Conservation (phyloP, 2,797 vertebrate genomes). For the Gymnothorax reevesii region DNA sequence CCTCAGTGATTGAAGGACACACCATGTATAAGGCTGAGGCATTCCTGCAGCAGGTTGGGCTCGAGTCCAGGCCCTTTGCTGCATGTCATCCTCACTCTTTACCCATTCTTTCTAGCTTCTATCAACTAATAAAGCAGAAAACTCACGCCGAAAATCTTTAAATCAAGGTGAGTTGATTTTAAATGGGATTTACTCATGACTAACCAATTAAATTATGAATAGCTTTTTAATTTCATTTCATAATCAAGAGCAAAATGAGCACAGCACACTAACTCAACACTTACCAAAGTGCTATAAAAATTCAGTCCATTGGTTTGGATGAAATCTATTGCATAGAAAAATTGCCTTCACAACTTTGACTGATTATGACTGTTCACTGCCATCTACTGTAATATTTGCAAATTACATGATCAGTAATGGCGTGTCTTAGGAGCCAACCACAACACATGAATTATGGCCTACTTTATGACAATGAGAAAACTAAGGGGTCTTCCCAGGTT, state of each 20-base stretch:
- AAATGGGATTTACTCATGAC: not conserved
- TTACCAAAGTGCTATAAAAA: not conserved
- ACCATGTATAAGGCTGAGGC: too few relatives aligned
- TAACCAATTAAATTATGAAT: not conserved
- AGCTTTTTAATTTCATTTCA: not conserved
- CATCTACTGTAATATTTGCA: constrained; percentile 34
- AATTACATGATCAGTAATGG: constrained; percentile 22
- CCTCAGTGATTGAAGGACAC: too few relatives aligned
- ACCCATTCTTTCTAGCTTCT: too few relatives aligned
- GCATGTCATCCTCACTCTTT: too few relatives aligned
- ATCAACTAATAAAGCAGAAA: too few relatives aligned
- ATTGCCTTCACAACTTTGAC: not conserved
- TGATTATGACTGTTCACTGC: constrained; percentile 34
- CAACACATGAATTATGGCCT: not conserved
- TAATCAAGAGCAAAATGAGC: not conserved
- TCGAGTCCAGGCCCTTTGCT: too few relatives aligned
- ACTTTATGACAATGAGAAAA: too few relatives aligned
- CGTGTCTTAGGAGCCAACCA: not conserved
- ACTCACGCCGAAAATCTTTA: too few relatives aligned
- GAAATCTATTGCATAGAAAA: constrained; percentile 20
- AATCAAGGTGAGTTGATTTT: not conserved
- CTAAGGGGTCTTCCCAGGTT: too few relatives aligned
- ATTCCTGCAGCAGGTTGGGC: too few relatives aligned
- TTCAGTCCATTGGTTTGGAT: constrained; percentile 16
- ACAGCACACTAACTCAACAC: not conserved